Conservation (phyloP, 2,888 invertebrate genomes). For the Chrysolina americana region DNA sequence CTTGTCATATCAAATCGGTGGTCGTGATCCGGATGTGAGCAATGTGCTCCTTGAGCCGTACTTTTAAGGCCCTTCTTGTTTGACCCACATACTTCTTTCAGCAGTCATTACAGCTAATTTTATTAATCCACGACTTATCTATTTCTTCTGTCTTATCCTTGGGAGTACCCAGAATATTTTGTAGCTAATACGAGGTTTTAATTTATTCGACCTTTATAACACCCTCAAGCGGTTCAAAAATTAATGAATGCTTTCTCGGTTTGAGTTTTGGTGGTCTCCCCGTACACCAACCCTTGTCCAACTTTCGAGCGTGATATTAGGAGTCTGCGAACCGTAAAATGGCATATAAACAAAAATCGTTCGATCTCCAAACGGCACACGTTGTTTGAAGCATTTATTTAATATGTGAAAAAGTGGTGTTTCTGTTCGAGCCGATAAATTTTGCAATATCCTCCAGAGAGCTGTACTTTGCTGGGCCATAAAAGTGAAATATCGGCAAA, state of each 20-base stretch:
- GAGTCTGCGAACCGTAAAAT: slow-evolving; percentile 1
- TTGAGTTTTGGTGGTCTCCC: background rate
- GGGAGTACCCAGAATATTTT: too few species aligned
- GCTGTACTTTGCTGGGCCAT: slow-evolving; percentile 16
- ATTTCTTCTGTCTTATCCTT: too few species aligned
- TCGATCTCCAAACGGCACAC: background rate
- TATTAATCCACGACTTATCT: too few species aligned
- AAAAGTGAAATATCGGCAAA: slow-evolving; percentile 17
- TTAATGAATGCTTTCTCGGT: background rate
- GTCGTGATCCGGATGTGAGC: too few species aligned
- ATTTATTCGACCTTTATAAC: too few species aligned
- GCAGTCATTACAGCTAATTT: too few species aligned
- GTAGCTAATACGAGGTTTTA: too few species aligned
- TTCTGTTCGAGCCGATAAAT: slow-evolving; percentile 19
- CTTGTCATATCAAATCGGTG: too few species aligned
- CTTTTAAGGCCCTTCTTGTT: too few species aligned
- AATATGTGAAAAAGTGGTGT: slow-evolving; percentile 17
- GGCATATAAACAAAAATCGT: slow-evolving; percentile 16
- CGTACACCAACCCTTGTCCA: background rate
- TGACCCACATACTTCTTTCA: too few species aligned
- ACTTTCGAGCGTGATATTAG: background rate
- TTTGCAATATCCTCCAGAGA: slow-evolving; percentile 10
- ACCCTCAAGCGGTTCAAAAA: too few species aligned
- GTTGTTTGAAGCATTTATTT: slow-evolving; percentile 19
- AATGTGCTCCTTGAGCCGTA: too few species aligned